phyloP scores from a whole-genome alignment of 2,888 invertebrate species.

The Fabriciana adippe region DNA sequence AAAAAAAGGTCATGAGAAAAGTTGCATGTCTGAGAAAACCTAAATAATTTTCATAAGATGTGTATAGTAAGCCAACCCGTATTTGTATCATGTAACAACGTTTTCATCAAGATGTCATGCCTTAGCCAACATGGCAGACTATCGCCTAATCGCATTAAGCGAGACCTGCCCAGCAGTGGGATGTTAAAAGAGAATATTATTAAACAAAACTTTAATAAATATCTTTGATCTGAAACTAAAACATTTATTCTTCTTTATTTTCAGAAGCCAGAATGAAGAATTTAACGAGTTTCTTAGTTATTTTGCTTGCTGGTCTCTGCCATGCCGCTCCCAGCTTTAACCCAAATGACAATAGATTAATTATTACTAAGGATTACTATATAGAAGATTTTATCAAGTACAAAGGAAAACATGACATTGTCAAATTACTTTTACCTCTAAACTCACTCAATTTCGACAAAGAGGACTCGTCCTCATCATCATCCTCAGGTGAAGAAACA shows the following conservation, averaged over 20 bases:
- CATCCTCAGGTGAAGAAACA: slow-evolving; percentile 30
- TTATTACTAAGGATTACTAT: slow-evolving; percentile 35
- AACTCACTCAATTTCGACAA: slow-evolving; percentile 42
- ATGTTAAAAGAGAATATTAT: no score
- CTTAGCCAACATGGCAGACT: no score
- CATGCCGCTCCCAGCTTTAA: slow-evolving; percentile 36
- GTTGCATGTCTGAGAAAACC: no score
- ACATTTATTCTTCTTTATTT: slow-evolving; percentile 10
- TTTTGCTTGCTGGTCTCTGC: slow-evolving; percentile 41
- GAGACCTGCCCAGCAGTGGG: no score
- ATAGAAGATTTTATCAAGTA: slow-evolving; percentile 34
- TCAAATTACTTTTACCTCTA: slow-evolving; percentile 41
- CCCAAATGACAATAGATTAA: slow-evolving; percentile 30
- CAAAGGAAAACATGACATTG: slow-evolving; percentile 42
- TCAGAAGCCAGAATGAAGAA: slow-evolving; percentile 35
- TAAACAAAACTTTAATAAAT: no score
- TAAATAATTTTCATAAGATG: no score
- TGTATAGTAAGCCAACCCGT: no score
- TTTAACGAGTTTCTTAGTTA: slow-evolving; percentile 35
- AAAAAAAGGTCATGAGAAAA: no score
- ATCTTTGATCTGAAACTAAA: neutral
- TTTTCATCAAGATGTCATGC: no score
- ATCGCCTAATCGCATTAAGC: no score
- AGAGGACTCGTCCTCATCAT: slow-evolving; percentile 23
- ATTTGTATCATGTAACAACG: no score